These are phyloP conservation scores for Phyllotreta striolata DNA, from an alignment of 2,888 invertebrate genomes.

Conservation along the genomic window DNA sequence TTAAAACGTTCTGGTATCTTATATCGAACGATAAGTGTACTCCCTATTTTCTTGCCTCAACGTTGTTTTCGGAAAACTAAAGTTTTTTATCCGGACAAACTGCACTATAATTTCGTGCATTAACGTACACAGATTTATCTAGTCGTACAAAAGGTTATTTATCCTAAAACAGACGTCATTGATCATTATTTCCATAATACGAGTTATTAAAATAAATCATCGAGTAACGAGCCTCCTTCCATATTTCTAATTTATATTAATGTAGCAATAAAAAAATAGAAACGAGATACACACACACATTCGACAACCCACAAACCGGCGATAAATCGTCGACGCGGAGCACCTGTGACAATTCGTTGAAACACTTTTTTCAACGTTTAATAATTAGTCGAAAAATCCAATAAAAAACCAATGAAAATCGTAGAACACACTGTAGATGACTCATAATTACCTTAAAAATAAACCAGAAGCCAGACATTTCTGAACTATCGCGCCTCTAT, in stretches of 20 bases:
- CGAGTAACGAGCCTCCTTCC: conserved; percentile 6
- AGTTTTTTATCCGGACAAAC: not conserved
- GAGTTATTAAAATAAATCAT: conserved; percentile 15
- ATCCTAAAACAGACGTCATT: conserved; percentile 8
- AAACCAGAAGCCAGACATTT: not conserved
- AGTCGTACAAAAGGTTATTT: not conserved
- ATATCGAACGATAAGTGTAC: conserved; percentile 30
- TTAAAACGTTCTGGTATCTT: conserved; percentile 48
- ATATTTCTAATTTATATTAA: conserved; percentile 21
- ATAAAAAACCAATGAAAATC: conserved; percentile 20
- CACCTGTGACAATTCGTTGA: conserved; percentile 17
- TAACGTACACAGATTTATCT: not conserved
- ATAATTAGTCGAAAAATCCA: conserved; percentile 16
- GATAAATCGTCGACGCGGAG: conserved; percentile 13
- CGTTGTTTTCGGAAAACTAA: not conserved
- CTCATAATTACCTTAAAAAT: conserved; percentile 4
- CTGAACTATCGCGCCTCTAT: not conserved
- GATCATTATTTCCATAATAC: conserved; percentile 16
- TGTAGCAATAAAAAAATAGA: conserved; percentile 24
- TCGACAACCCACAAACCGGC: conserved; percentile 17
- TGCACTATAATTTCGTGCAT: not conserved
- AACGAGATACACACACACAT: not conserved
- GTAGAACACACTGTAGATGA: conserved; percentile 8
- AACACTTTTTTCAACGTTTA: conserved; percentile 15
- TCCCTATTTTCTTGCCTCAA: conserved; percentile 7